These are phyloP conservation scores for Ectobius pallidus DNA, from an alignment of 2,888 invertebrate species.

Conservation along the genomic window DNA sequence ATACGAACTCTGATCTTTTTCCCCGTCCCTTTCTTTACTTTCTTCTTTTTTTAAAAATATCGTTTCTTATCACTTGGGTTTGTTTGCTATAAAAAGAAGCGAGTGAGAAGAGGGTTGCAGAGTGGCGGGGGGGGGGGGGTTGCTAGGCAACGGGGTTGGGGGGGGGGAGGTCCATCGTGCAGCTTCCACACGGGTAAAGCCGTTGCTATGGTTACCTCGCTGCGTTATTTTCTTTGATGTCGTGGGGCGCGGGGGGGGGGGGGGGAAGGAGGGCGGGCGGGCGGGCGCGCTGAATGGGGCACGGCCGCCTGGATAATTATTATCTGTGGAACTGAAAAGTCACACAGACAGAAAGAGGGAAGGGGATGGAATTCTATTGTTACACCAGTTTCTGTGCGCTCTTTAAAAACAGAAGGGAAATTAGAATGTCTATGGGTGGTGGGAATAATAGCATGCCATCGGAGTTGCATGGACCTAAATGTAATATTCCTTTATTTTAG, in stretches of 20 bases:
- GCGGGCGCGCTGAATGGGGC: no score
- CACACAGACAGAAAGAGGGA: slow-evolving; percentile 13
- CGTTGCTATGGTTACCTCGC: slow-evolving; percentile 21
- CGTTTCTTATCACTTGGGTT: background rate
- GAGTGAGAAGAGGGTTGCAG: background rate
- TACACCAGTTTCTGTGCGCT: no score
- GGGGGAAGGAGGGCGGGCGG: no score
- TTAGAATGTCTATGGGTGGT: no score
- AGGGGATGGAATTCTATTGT: no score
- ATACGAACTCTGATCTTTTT: background rate
- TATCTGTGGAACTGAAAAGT: no score
- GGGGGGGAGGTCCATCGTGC: background rate
- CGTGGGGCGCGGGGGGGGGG: no score
- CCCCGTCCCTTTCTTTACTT: background rate
- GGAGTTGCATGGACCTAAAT: no score
- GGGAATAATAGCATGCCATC: no score
- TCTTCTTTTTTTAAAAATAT: background rate
- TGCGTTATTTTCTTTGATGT: slow-evolving; percentile 23
- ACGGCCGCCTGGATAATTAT: no score
- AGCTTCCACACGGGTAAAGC: slow-evolving; percentile 25
- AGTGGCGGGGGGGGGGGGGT: background rate
- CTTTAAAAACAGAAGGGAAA: no score
- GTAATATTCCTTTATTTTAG: no score
- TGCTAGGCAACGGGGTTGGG: background rate
- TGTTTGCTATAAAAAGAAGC: slow-evolving; percentile 6